Percentiles rank a stretch among this genome's conserved stretches.
phyloP scores from a whole-genome alignment of 2,888 invertebrate species.

The Escarpia spicata region DNA sequence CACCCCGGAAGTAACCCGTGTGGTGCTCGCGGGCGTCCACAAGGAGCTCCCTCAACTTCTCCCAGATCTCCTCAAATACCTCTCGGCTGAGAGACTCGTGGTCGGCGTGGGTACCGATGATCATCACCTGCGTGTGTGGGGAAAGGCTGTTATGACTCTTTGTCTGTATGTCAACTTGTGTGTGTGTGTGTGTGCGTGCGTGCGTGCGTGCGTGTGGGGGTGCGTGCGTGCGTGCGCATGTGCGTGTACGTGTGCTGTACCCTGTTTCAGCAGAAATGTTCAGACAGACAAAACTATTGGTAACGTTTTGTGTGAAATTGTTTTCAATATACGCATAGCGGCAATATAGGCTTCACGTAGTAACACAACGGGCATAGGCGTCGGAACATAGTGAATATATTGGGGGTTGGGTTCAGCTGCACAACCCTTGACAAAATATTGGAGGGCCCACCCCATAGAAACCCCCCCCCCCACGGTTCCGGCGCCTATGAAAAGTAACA shows the following conservation, averaged over 20 bases:
- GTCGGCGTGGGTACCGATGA: slow-evolving; percentile 45
- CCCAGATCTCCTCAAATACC: slow-evolving; percentile 42
- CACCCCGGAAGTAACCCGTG: slow-evolving; percentile 34
- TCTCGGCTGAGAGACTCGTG: slow-evolving; percentile 32
- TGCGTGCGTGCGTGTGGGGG: background rate
- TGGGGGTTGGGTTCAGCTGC: too few relatives aligned
- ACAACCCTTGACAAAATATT: too few relatives aligned
- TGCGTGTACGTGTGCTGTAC: background rate
- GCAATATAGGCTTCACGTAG: too few relatives aligned
- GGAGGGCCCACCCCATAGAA: too few relatives aligned
- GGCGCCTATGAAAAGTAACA: too few relatives aligned
- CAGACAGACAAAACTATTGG: too few relatives aligned
- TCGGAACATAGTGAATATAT: too few relatives aligned
- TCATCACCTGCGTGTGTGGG: slow-evolving; percentile 30
- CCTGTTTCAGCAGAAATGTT: too few relatives aligned
- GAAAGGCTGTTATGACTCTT: background rate
- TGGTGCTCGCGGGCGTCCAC: slow-evolving; percentile 38
- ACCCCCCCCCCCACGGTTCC: too few relatives aligned
- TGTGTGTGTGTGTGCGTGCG: background rate
- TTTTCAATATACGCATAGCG: too few relatives aligned
- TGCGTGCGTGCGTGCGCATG: background rate
- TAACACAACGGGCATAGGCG: too few relatives aligned
- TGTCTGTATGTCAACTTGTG: background rate
- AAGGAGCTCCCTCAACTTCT: slow-evolving; percentile 37
- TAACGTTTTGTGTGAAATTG: too few relatives aligned